These are phyloP conservation scores for Baryphthengus martii DNA, from an alignment of 2,113 vertebrate species.

Conservation along the genomic window DNA sequence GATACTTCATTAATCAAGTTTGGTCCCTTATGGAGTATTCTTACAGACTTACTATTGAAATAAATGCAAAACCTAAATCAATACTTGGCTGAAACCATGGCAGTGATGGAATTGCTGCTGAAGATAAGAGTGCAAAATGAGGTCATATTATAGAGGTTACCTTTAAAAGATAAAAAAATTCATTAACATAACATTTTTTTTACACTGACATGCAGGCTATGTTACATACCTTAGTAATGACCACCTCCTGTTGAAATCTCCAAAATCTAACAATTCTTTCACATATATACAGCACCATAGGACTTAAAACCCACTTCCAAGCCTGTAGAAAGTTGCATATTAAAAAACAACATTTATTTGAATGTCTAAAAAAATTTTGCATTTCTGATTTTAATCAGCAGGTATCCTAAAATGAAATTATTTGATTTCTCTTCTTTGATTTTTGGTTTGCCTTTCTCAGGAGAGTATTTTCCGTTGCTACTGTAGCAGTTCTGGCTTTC, in stretches of 20 bases:
- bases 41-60: background rate
- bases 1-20: background rate
- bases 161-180: slow-evolving; percentile 41
- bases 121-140: slow-evolving; percentile 44
- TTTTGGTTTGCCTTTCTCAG: background rate
- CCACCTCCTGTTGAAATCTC: slow-evolving; percentile 75
- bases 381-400: slow-evolving; percentile 13
- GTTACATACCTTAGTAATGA: slow-evolving; percentile 76
- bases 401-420: background rate
- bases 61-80: background rate
- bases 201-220: background rate
- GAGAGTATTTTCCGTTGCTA: slow-evolving; percentile 13
- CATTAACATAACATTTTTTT: slow-evolving; percentile 20
- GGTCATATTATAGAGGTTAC: slow-evolving; percentile 24
- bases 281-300: slow-evolving; percentile 69
- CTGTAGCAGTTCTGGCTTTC: background rate
- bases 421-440: slow-evolving; percentile 10
- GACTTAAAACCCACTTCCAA: slow-evolving; percentile 81
- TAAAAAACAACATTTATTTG: background rate
- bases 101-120: slow-evolving; percentile 39
- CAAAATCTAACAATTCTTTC: slow-evolving; percentile 76
- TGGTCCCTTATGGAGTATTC: background rate
- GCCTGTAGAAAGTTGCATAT: slow-evolving; percentile 62
- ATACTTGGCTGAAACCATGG: background rate
- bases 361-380: background rate